phyloP scores from a whole-genome alignment of 1,140 invertebrate genomes.

The Brachionus paranguensis region DNA sequence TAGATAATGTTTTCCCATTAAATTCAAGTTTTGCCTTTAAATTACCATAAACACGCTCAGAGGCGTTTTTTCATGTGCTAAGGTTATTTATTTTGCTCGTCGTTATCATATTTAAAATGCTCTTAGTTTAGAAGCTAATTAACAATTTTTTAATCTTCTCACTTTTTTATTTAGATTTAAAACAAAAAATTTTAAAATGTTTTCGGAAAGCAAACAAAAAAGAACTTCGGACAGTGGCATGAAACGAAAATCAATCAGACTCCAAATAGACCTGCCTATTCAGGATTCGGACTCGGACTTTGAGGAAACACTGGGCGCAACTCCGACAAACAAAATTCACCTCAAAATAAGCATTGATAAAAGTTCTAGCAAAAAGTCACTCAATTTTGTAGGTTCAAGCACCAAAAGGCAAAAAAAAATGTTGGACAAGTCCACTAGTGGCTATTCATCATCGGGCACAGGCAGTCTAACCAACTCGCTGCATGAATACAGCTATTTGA shows the following conservation, averaged over 20 bases:
- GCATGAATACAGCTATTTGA: neutral
- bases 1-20: neutral
- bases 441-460: neutral
- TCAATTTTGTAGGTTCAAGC: neutral
- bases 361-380: neutral
- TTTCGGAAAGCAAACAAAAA: neutral
- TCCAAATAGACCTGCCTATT: neutral
- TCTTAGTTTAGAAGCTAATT: neutral
- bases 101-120: neutral
- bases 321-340: neutral
- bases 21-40: neutral
- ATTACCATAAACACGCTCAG: neutral
- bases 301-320: neutral
- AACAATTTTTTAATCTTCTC: neutral
- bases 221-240: neutral
- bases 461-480: neutral
- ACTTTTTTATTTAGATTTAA: neutral
- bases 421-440: neutral
- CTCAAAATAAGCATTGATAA: constrained; percentile 3
- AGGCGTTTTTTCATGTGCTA: neutral
- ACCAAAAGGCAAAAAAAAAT: neutral
- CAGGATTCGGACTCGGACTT: neutral
- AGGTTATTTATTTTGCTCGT: neutral
- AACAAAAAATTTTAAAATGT: neutral
- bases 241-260: neutral